phyloP scores from a whole-genome alignment of 2,797 vertebrate genomes.

The Lepus oiostolus region DNA sequence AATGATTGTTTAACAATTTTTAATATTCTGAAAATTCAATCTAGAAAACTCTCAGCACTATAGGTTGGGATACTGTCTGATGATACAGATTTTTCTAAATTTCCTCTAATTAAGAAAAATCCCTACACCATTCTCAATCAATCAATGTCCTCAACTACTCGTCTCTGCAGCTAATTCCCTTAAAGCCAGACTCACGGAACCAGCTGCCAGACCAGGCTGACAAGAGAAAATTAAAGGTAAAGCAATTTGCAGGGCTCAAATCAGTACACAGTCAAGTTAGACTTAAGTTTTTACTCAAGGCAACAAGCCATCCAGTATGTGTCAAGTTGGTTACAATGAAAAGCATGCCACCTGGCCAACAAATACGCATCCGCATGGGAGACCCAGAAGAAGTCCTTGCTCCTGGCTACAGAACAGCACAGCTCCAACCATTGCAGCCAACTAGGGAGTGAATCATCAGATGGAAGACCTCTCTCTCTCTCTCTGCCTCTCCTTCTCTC shows the following conservation, averaged over 20 bases:
- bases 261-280: conserved; percentile 53
- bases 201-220: conserved; percentile 26
- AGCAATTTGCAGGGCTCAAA: conserved; percentile 46
- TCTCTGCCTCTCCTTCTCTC: too few species aligned
- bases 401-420: too few species aligned
- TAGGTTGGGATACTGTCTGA: conserved; percentile 47
- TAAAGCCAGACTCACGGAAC: background rate
- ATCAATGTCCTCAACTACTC: background rate
- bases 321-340: conserved; percentile 3
- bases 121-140: conserved; percentile 41
- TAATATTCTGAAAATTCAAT: conserved; percentile 76
- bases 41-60: conserved; percentile 61
- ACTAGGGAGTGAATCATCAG: too few species aligned
- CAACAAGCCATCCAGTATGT: background rate
- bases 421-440: too few species aligned
- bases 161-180: background rate
- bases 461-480: too few species aligned
- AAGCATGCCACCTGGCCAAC: background rate
- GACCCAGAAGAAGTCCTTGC: too few species aligned
- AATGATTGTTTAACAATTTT: conserved; percentile 75
- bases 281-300: background rate
- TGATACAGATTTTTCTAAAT: conserved; percentile 48
- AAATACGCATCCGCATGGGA: too few species aligned
- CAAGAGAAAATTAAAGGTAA: conserved; percentile 59
- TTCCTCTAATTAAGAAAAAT: conserved; percentile 67